Conservation (phyloP, 2,113 vertebrate species). For the Perognathus longimembris region DNA sequence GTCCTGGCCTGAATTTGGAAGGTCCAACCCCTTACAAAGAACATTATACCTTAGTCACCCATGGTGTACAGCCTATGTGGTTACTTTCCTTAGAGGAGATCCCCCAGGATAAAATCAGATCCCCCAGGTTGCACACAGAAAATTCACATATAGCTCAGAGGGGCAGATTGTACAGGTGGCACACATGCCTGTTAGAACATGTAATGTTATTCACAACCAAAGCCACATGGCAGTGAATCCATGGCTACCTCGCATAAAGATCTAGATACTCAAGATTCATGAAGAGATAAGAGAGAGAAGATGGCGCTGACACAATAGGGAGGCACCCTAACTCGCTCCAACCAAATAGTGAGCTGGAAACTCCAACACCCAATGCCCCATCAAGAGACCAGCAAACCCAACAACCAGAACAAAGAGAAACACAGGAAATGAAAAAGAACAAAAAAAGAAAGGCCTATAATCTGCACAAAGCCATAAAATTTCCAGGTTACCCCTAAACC, state of each 20-base stretch:
- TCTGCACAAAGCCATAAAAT: too few species aligned
- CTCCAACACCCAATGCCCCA: too few species aligned
- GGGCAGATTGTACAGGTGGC: slow-evolving; percentile 46
- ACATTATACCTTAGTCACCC: neutral
- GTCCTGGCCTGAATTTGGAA: neutral
- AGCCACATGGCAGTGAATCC: slow-evolving; percentile 51
- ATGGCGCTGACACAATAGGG: too few species aligned
- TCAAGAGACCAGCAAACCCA: too few species aligned
- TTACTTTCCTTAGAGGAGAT: neutral
- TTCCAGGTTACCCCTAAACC: too few species aligned
- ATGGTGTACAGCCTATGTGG: neutral
- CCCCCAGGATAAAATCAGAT: neutral
- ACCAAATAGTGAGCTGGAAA: too few species aligned
- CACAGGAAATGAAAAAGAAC: too few species aligned
- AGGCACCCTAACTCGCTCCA: too few species aligned
- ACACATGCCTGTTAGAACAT: slow-evolving; percentile 33
- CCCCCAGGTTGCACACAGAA: neutral
- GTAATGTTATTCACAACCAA: neutral
- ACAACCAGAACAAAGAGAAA: too few species aligned
- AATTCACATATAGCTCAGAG: neutral
- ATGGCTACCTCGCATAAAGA: neutral
- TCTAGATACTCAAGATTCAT: neutral
- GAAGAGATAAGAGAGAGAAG: neutral
- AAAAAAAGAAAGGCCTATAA: too few species aligned
- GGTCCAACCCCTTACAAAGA: neutral